Base-by-base conservation (phyloP, 2,888 invertebrate genomes). In the Lasiommata megera region DNA sequence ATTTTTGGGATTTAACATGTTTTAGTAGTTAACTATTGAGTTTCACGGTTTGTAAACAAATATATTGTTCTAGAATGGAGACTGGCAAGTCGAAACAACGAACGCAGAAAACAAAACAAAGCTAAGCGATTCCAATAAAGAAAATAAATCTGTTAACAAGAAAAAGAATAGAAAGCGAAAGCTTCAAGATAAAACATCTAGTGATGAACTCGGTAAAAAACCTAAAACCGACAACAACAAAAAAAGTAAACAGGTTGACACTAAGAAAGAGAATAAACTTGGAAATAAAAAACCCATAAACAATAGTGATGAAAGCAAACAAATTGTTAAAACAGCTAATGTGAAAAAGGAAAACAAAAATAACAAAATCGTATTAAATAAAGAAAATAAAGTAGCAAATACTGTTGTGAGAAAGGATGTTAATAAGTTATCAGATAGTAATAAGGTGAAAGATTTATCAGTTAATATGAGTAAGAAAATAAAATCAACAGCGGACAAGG, bases 61-160 rank as follows among this genome's bases (percentile, higher is more conserved):
- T 34, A 11, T 34, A 3, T 58, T 40, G 16, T 66, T 62, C 29
- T 74, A 88, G 88, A 79, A 75, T 31, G 79, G 79, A 6, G 78
- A 71, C 1, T 82, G 86, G 82, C 64, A 80, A 58, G 77, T 84
- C 0, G 76, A 76, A 57, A 84, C 83, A 41, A 67, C 73, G 0
- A 71, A 72, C n/a, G 61, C 70, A 0, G 63, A 63, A 11, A 3
- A 60, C 7, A 56, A 54, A n/a, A 50, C 37, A 55, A 77, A 76
- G 50, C 63, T 60, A 55, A 73, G 71, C 46, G 69, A 75, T 34
- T 64, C 70, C 0, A 72, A 77, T 54, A 80, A 88, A 67, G 78
- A 84, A 70, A 74, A 80, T 56, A 66, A 79, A 65, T 62, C 7
- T 3, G 11, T 36, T 9, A 36, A 69, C 61, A 73, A 66, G 51